A percentile compares a stretch with the other conserved stretches of the same genome.
phyloP scores from a whole-genome alignment of 2,888 invertebrate genomes.

The Choristoneura rosaceana region DNA sequence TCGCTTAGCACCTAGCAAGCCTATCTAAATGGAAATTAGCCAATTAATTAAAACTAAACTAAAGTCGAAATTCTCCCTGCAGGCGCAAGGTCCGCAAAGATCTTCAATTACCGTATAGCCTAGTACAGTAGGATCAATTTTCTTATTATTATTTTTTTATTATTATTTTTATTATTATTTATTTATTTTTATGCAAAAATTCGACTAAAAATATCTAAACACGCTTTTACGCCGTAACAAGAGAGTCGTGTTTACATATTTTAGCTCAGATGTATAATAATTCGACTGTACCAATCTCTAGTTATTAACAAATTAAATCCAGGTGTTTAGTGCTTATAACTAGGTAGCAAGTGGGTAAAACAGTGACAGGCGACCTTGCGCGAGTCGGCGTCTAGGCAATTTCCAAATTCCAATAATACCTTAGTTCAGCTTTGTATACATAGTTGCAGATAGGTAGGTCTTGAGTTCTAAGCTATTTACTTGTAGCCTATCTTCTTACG shows the following conservation, averaged over 20 bases:
- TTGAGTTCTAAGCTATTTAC: background rate
- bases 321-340: constrained; percentile 5
- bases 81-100: constrained; percentile 2
- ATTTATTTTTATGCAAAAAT: no score
- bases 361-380: constrained; percentile 66
- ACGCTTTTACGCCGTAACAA: no score
- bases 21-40: constrained; percentile 6
- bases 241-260: no score
- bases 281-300: background rate
- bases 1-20: background rate
- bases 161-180: no score
- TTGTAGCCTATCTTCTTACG: background rate
- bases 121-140: background rate
- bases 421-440: constrained; percentile 33
- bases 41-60: background rate
- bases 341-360: constrained; percentile 19
- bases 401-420: constrained; percentile 64
- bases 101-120: constrained; percentile 3
- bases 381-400: constrained; percentile 54
- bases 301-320: constrained; percentile 4
- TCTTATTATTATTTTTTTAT: no score
- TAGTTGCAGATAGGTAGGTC: background rate
- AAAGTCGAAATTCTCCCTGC: background rate
- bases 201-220: no score
- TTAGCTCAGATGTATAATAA: no score